Conservation (phyloP, 2,888 invertebrate genomes). For the Lasioglossum lativentre region DNA sequence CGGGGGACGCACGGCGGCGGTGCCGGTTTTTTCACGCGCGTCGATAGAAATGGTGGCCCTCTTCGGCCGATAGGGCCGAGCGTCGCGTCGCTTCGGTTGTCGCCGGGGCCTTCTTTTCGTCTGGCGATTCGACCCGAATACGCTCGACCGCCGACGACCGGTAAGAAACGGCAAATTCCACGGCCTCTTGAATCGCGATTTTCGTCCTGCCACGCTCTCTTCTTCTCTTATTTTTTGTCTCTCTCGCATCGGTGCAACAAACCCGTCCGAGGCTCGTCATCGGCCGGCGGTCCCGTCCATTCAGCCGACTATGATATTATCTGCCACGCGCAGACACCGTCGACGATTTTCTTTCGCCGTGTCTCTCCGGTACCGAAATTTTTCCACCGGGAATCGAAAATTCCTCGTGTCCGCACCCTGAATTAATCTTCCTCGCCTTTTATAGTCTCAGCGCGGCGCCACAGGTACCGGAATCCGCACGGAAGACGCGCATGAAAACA, state of each 20-base stretch:
- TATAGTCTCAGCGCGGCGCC: not conserved
- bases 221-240: constrained; percentile 54
- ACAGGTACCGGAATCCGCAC: constrained; percentile 2
- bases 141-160: constrained; percentile 57
- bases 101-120: constrained; percentile 49
- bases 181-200: constrained; percentile 68
- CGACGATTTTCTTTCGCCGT: constrained; percentile 46
- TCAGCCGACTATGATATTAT: constrained; percentile 47
- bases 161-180: constrained; percentile 75
- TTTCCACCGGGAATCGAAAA: constrained; percentile 38
- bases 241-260: constrained; percentile 58
- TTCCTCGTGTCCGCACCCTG: constrained; percentile 26
- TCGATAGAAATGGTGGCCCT: constrained; percentile 77
- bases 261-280: constrained; percentile 59
- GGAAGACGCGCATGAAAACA: constrained; percentile 21
- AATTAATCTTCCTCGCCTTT: constrained; percentile 45
- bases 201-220: constrained; percentile 70
- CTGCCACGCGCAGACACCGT: constrained; percentile 31
- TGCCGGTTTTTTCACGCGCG: constrained; percentile 78
- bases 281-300: constrained; percentile 47
- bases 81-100: constrained; percentile 34
- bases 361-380: constrained; percentile 1
- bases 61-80: constrained; percentile 63
- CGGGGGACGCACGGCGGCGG: constrained; percentile 40
- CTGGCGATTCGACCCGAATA: constrained; percentile 55